A percentile compares a stretch with the other conserved stretches of the same genome.
Evolutionary conservation across 1,140 invertebrate species (phyloP).

Genomic region (Drosophila bocqueti): DNA sequence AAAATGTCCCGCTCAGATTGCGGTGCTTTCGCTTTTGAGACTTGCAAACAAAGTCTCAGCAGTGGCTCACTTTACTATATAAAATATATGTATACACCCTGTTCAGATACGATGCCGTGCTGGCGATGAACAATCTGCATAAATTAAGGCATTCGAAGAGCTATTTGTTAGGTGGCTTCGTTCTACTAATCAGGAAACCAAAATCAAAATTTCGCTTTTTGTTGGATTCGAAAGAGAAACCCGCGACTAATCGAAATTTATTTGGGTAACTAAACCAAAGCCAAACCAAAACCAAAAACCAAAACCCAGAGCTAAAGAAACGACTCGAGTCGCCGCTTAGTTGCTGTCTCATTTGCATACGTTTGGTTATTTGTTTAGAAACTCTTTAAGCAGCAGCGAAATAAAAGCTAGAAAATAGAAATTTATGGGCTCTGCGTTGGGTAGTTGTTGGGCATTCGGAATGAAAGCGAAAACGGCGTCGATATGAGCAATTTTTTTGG

Average conservation of each 20-base stretch:
- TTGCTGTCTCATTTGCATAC: conserved; percentile 70
- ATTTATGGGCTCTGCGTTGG: conserved; percentile 49
- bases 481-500: conserved; percentile 57
- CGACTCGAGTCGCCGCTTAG: conserved; percentile 25
- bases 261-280: conserved; percentile 76
- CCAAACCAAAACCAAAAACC: conserved; percentile 42
- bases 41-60: conserved; percentile 31
- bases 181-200: conserved; percentile 80
- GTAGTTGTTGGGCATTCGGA: conserved; percentile 45
- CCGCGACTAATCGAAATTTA: conserved; percentile 80
- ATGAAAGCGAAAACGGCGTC: conserved; percentile 72
- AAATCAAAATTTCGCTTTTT: conserved; percentile 83
- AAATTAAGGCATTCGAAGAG: conserved; percentile 61
- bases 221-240: conserved; percentile 77
- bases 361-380: conserved; percentile 65
- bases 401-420: conserved; percentile 52
- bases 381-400: conserved; percentile 29
- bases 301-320: conserved; percentile 18
- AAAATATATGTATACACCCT: conserved; percentile 14
- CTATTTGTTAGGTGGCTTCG: conserved; percentile 42
- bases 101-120: conserved; percentile 51
- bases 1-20: conserved; percentile 49
- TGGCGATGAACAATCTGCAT: conserved; percentile 72
- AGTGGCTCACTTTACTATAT: conserved; percentile 19
- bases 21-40: conserved; percentile 72